A percentile compares a stretch with the other conserved stretches of the same genome.
phyloP scores from a whole-genome alignment of 2,888 invertebrate species.

The Glyphotaelius pellucidus region DNA sequence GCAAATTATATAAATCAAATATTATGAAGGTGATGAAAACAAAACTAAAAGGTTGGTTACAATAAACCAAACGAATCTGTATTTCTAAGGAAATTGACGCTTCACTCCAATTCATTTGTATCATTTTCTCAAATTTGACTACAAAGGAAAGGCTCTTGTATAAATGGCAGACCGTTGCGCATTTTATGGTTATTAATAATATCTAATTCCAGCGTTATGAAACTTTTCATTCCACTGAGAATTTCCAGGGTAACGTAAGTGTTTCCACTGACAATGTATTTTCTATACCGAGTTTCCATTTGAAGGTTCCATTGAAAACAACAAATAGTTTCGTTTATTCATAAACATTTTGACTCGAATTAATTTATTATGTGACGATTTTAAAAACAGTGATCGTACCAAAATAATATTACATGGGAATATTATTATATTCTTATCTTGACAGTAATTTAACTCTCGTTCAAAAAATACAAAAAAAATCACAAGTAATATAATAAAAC shows the following conservation, averaged over 20 bases:
- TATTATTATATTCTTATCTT: no score
- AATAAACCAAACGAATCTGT: background rate
- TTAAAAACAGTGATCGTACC: no score
- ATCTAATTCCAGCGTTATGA: background rate
- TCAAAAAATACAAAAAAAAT: no score
- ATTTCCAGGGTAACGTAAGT: background rate
- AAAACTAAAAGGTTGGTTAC: background rate
- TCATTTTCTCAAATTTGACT: constrained; percentile 2
- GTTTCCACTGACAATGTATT: background rate
- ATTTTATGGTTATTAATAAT: background rate
- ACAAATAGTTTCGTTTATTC: background rate
- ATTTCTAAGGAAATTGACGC: background rate
- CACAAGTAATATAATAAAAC: no score
- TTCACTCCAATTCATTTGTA: background rate
- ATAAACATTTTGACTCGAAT: background rate
- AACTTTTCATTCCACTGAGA: background rate
- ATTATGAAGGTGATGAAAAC: no score
- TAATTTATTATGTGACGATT: background rate
- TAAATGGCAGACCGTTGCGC: background rate
- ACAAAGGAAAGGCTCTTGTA: background rate
- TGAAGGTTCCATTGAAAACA: background rate
- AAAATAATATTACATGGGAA: no score
- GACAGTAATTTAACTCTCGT: no score
- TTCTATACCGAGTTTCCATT: background rate
- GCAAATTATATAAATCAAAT: background rate